A percentile compares a stretch with the other conserved stretches of the same genome.
Conservation (phyloP, 2,888 invertebrate genomes). For the Cetonia aurata region DNA sequence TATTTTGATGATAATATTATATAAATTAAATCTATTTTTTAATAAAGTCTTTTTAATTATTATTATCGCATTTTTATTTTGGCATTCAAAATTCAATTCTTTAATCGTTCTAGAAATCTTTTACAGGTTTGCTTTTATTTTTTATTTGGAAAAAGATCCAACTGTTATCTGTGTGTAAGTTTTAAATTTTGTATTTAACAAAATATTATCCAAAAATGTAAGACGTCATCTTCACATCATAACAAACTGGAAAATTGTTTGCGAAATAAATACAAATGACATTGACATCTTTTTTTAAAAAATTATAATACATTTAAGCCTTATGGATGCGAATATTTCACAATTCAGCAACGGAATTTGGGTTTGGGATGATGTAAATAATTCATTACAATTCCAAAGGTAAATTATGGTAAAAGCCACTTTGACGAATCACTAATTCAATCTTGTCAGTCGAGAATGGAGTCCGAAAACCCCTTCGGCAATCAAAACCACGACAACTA, state of each 20-base stretch:
- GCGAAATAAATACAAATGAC: not conserved
- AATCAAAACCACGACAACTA: slow-evolving; percentile 27
- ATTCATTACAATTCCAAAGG: slow-evolving; percentile 54
- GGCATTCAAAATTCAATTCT: too few species aligned
- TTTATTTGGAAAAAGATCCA: too few species aligned
- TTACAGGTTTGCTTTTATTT: too few species aligned
- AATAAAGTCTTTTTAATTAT: too few species aligned
- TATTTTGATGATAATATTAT: not conserved
- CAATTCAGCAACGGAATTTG: slow-evolving; percentile 66
- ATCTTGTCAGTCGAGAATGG: slow-evolving; percentile 48
- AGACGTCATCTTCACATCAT: too few species aligned
- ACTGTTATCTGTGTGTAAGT: too few species aligned
- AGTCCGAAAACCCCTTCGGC: slow-evolving; percentile 42
- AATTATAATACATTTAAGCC: not conserved
- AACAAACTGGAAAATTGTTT: too few species aligned
- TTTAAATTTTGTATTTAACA: too few species aligned
- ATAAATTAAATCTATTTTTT: too few species aligned
- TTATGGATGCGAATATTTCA: slow-evolving; percentile 44
- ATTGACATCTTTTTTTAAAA: slow-evolving; percentile 8
- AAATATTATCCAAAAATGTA: too few species aligned
- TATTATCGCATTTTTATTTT: not conserved
- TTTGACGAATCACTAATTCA: not conserved
- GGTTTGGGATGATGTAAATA: slow-evolving; percentile 67
- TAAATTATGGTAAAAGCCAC: slow-evolving; percentile 39
- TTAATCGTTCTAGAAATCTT: too few species aligned